Evolutionary conservation across 2,113 vertebrate genomes (phyloP), one percentile per base, ranked within the genome.

Genomic region (Ciconia stormi): DNA sequence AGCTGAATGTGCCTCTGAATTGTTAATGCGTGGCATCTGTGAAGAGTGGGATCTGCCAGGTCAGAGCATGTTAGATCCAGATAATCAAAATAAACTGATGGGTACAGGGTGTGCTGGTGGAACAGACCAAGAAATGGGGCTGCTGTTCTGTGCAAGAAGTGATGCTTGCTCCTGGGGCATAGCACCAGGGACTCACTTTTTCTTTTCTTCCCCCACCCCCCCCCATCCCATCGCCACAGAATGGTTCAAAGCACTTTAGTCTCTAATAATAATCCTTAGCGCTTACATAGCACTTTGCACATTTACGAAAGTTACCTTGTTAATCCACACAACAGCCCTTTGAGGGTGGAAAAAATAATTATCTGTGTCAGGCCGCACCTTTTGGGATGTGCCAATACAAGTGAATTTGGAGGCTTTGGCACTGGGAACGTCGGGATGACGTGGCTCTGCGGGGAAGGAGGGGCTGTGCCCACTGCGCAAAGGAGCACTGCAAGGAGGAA

Each of bases 391-490:
- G 93, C 82, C 76, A 32, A 0, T 16, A 3, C 40, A 13, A 38
- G 59, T 9, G 74, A 16, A 9, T 82, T 29, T 16, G 61, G 67
- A 62, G 59, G 52, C 65, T 63, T 38, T 0, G 3, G 65, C n/a
- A 0, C 49, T 4, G 69, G 56, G 62, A 91, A 5, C 0, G 2
- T 21, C 0, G 0, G 2, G 13, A 19, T 72, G 63, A 3, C 0
- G 0, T 20, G 53, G 29, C 69, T 82, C 34, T 0, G 1, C 0
- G 2, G 77, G 67, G 50, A 16, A 10, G 52, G 46, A 27, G 44
- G 36, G 36, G 32, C 47, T 47, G 63, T 47, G 73, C 58, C 52
- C 1, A 1, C 67, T 79, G 32, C 3, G 65, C 71, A 8, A 5
- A 50, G 56, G 44, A 47, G 30, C 12, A 0, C 61, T 82, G 47